Evolutionary conservation across 1,140 invertebrate species (phyloP).

Genomic region (Asbolus verrucosus): DNA sequence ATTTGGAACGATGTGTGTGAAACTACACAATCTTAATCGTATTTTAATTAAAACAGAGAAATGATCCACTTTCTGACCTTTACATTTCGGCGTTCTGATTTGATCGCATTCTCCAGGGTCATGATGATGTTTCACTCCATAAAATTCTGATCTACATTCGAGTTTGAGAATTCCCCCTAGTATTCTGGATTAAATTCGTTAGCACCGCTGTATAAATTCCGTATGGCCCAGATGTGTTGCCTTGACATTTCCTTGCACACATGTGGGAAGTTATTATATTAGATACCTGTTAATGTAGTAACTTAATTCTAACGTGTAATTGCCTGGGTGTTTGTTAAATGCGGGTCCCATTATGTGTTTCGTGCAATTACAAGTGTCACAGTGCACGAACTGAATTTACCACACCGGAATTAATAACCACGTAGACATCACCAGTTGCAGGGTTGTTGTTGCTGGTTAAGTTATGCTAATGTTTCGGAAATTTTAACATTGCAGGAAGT

Average conservation of each 20-base stretch:
- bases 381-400: conserved; percentile 44
- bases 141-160: no score
- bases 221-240: background rate
- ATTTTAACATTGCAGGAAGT: conserved; percentile 22
- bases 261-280: conserved; percentile 38
- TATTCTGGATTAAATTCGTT: conserved; percentile 14
- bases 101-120: no score
- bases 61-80: no score
- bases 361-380: conserved; percentile 43
- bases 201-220: no score
- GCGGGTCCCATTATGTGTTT: conserved; percentile 44
- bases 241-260: background rate
- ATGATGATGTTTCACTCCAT: no score
- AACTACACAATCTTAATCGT: no score
- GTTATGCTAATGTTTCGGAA: conserved; percentile 42
- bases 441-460: conserved; percentile 19
- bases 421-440: conserved; percentile 45
- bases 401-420: conserved; percentile 44
- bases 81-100: no score
- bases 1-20: no score
- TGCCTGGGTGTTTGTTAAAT: conserved; percentile 37
- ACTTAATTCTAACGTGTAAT: conserved; percentile 40
- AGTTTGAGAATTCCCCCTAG: no score
- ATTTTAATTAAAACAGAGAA: no score
- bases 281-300: conserved; percentile 36